Evolutionary conservation across 2,888 invertebrate genomes (phyloP).

Genomic region (Parnassius mnemosyne): DNA sequence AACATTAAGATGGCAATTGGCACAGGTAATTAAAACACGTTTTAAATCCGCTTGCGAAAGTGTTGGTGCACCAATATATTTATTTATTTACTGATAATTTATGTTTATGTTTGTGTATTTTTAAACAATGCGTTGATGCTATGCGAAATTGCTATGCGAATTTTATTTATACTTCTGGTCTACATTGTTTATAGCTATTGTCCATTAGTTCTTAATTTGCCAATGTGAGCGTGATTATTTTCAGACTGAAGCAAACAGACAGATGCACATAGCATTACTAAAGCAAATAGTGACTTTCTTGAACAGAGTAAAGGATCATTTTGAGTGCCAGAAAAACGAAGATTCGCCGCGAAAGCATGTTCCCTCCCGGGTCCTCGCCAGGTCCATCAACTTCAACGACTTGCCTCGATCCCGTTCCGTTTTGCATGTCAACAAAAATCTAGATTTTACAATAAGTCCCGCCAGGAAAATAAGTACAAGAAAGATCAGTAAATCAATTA

Average conservation of each 20-base stretch:
- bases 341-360: conserved; percentile 40
- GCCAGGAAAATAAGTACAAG: conserved; percentile 59
- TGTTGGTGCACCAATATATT: conserved; percentile 52
- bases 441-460: conserved; percentile 52
- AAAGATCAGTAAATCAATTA: conserved; percentile 73
- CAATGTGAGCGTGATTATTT: conserved; percentile 51
- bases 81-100: conserved; percentile 13
- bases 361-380: conserved; percentile 39
- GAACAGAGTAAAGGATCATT: conserved; percentile 84
- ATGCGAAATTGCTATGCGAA: conserved; percentile 42
- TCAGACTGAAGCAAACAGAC: conserved; percentile 85
- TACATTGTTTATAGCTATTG: conserved; percentile 7
- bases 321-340: conserved; percentile 67
- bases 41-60: conserved; percentile 21
- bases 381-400: conserved; percentile 52
- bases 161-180: conserved; percentile 17
- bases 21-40: conserved; percentile 79
- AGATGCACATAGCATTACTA: conserved; percentile 87
- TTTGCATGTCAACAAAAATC: conserved; percentile 62
- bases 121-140: conserved; percentile 20
- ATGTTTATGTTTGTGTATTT: not conserved
- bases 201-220: conserved; percentile 27
- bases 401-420: conserved; percentile 69
- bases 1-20: conserved; percentile 86
- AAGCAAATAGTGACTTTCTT: conserved; percentile 85